Evolutionary conservation across 2,113 vertebrate genomes (phyloP).

Genomic region (Chitala chitala): DNA sequence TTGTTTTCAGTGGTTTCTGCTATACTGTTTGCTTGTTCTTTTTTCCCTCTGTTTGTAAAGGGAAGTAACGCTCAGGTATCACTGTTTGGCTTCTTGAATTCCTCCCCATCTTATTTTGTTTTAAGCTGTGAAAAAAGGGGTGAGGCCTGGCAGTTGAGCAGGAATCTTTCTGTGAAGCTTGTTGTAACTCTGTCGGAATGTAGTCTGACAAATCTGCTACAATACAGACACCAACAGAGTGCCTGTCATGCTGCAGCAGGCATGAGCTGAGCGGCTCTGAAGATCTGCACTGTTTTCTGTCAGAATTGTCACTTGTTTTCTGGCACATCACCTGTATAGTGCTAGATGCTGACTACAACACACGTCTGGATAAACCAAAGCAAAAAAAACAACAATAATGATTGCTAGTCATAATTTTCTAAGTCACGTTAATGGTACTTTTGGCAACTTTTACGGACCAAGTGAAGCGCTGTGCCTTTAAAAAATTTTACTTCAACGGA

Average conservation of each 20-base stretch:
- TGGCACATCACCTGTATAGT: no score
- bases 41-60: background rate
- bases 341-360: no score
- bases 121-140: background rate
- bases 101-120: background rate
- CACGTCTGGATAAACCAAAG: no score
- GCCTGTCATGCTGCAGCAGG: background rate
- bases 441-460: no score
- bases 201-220: constrained; percentile 9
- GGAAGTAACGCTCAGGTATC: background rate
- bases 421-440: no score
- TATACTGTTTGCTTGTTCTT: background rate
- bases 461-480: no score
- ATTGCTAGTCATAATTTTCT: no score
- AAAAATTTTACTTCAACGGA: no score
- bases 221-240: constrained; percentile 13
- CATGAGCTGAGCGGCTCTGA: no score
- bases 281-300: no score
- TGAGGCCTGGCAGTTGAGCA: background rate
- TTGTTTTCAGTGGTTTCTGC: background rate
- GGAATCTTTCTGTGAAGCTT: constrained; percentile 23
- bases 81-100: background rate
- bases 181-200: constrained; percentile 25
- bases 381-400: no score
- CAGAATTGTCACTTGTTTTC: no score